phyloP scores from a whole-genome alignment of 2,797 vertebrate genomes.

The Chelidonichthys spinosus region DNA sequence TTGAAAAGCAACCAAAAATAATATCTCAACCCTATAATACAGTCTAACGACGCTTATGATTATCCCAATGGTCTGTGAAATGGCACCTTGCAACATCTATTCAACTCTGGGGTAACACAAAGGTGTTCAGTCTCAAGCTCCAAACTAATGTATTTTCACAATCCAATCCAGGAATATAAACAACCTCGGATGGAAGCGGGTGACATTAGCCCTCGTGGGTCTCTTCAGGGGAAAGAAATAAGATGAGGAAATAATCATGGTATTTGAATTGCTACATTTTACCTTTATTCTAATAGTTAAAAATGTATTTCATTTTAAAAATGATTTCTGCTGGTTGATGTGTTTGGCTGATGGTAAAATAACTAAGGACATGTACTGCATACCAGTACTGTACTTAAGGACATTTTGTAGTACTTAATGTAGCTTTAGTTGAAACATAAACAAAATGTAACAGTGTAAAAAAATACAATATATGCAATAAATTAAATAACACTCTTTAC shows the following conservation, averaged over 20 bases:
- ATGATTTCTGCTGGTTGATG: neutral
- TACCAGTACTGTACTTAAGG: neutral
- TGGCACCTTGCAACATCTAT: neutral
- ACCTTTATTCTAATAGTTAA: neutral
- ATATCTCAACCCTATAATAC: neutral
- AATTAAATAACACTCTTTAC: neutral
- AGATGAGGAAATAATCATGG: neutral
- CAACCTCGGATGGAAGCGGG: neutral
- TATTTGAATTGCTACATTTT: neutral
- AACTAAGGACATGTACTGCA: neutral
- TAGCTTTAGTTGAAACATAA: neutral
- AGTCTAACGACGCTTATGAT: conserved; percentile 29
- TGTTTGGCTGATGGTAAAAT: neutral
- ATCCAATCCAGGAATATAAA: conserved; percentile 7
- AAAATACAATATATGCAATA: too few species aligned
- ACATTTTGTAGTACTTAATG: neutral
- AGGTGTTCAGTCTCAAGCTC: neutral
- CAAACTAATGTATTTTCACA: conserved; percentile 1
- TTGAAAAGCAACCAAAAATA: conserved; percentile 14
- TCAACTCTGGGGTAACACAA: conserved; percentile 17
- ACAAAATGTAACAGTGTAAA: too few species aligned
- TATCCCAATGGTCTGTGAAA: conserved; percentile 24
- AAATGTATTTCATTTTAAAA: neutral
- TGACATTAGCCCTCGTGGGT: neutral
- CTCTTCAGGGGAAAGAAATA: neutral